A percentile compares a stretch with the other conserved stretches of the same genome.
Conservation (phyloP, 2,113 vertebrate species). For the Euleptes europaea region DNA sequence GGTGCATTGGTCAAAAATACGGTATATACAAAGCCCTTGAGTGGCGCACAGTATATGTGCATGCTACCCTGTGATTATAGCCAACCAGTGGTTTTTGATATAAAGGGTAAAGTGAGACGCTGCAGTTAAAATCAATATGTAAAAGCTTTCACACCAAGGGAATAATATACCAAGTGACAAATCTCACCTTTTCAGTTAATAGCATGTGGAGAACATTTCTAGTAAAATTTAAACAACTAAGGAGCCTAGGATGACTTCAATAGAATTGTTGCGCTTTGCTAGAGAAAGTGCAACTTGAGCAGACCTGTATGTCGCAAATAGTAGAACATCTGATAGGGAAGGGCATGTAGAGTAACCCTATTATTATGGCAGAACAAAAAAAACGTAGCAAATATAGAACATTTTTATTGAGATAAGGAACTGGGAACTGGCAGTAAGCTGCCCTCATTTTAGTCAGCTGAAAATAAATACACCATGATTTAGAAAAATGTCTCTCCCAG, state of each 20-base stretch:
- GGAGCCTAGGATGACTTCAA: conserved; percentile 14
- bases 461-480: background rate
- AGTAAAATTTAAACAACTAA: conserved; percentile 14
- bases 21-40: conserved; percentile 6
- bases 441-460: background rate
- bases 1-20: conserved; percentile 29
- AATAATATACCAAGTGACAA: conserved; percentile 50
- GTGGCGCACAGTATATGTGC: conserved; percentile 46
- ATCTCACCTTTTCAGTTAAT: conserved; percentile 58
- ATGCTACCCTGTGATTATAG: conserved; percentile 43
- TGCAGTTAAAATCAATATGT: conserved; percentile 60
- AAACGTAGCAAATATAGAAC: accelerated
- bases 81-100: conserved; percentile 35
- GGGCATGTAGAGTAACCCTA: background rate
- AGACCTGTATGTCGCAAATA: background rate
- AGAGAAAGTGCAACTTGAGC: background rate
- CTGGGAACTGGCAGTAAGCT: background rate
- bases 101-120: conserved; percentile 43
- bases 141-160: conserved; percentile 48
- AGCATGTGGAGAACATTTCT: conserved; percentile 35
- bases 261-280: background rate
- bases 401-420: background rate
- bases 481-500: too few relatives aligned
- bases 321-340: background rate
- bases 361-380: background rate